Base-by-base conservation (phyloP, 2,797 vertebrate genomes). In the Gastrophryne carolinensis region DNA sequence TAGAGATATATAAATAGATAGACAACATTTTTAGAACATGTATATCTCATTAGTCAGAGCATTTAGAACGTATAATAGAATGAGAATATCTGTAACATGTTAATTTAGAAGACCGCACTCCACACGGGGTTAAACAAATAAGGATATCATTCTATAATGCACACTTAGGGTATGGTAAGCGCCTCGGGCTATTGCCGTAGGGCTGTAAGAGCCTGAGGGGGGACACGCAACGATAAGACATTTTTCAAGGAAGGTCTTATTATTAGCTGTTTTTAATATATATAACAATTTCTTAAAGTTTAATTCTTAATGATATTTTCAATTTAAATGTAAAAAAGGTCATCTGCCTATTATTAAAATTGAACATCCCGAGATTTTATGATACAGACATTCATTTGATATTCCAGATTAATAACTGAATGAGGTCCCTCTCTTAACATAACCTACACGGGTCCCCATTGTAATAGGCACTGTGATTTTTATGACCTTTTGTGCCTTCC, bases 211-310 rank as follows among this genome's bases (percentile, higher is more conserved):
- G 78, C 73, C 76, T 80, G 34, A 63, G 64, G 83, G 82, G 80
- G 83, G 68, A 82, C 77, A 69, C 58, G 52, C 82, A 74, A 80
- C 78, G 82, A 79, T 57, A 83, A 80, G 78, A 83, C 82, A 79
- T 49, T 73, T 81, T 83, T 73, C 81, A 74, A 63, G 73, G 78
- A 83, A 67, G 41, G 70, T 61, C 77, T 84, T 81, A 81, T 80
- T 80, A 80, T 79, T 54, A 62, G 81, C 52, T 78, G 53, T 57
- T 79, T 86, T 82, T 80, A 82, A 86, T 84, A 84, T 81, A 17
- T 80, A 57, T 78, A 81, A 81, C 75, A 69, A 81, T 80, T 72
- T 56, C 49, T 49, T 47, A 75, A 53, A 54, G 60, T 80, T 77
- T 70, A 26, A 77, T 76, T 69, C 66, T 70, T 71, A 70, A 77